Percentiles rank a stretch among this genome's conserved stretches.
Conservation (phyloP, 2,113 vertebrate species). For the Rhineura floridana region DNA sequence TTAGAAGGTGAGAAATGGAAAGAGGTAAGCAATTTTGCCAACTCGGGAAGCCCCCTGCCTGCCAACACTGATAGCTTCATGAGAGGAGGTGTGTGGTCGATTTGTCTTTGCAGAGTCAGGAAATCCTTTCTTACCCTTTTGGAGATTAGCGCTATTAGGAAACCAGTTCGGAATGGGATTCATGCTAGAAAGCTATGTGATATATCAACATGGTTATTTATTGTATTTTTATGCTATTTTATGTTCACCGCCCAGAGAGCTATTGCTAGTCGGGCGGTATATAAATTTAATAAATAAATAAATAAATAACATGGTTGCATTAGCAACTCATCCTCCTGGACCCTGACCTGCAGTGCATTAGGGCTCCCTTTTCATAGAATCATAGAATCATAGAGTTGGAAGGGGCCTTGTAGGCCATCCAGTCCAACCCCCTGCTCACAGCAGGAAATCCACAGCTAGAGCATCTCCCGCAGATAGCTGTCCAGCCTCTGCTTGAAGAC, state of each 20-base stretch:
- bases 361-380: neutral
- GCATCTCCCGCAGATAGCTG: too few species aligned
- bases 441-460: too few species aligned
- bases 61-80: neutral
- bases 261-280: too few species aligned
- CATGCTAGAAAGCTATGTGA: neutral
- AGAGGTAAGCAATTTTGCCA: neutral
- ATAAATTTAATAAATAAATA: too few species aligned
- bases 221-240: too few species aligned
- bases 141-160: neutral
- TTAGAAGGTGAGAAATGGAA: conserved; percentile 2
- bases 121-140: too few species aligned
- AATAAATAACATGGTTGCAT: too few species aligned
- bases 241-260: too few species aligned
- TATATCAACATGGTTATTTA: neutral
- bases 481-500: too few species aligned
- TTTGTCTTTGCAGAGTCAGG: neutral
- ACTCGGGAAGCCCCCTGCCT: neutral
- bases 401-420: too few species aligned
- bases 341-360: neutral
- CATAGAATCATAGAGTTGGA: too few species aligned
- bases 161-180: neutral
- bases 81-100: neutral
- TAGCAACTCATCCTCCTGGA: neutral
- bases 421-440: too few species aligned